Evolutionary conservation across 2,797 vertebrate genomes (phyloP), one percentile per base, ranked within the genome.

Genomic region (Enteromius treurensis): DNA sequence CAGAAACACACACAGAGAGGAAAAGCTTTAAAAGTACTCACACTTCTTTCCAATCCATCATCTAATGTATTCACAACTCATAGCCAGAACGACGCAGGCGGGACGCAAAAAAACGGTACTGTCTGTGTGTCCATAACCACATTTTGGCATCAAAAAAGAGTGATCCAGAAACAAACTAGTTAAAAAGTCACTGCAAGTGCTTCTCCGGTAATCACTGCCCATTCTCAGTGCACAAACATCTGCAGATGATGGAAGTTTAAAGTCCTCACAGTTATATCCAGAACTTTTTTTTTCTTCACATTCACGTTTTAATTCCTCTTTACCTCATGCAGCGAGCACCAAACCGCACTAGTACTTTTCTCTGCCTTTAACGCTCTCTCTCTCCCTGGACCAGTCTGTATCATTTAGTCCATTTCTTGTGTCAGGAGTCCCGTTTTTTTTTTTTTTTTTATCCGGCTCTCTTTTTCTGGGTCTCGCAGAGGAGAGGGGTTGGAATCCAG

Each of bases 41-140:
- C 95, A 95, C 93, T 93, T 95, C 95, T 93, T 94, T 95, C 94
- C 95, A 95, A 93, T 95, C 95, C 95, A 96, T 95, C 91, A 92
- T 95, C 93, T 94, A 93, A 89, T 86, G 45, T 90, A 92, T 81
- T 77, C 21, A 9, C 37, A 49, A 68, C 74, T 86, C 73, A 81
- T 92, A 92, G 92, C 93, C 90, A 91, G 80, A 89, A 91, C 91
- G 91, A 89, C 86, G 89, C 87, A 89, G 90, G 88, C 89, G 71
- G 89, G 91, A 90, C 75, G 73, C 88, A 94, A 91, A 90, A 91
- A 88, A 90, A 93, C 90, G 90, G 91, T 91, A 87, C 34, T 49
- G 88, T 93, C 91, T 91, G 89, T 87, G 86, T 90, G 88, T 86
- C 85, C 77, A 84, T 89, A 87, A 90, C 88, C 90, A 79, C 87